Evolutionary conservation across 1,140 invertebrate species (phyloP), one percentile per base, ranked within the genome.

Genomic region (Aphis gossypii): DNA sequence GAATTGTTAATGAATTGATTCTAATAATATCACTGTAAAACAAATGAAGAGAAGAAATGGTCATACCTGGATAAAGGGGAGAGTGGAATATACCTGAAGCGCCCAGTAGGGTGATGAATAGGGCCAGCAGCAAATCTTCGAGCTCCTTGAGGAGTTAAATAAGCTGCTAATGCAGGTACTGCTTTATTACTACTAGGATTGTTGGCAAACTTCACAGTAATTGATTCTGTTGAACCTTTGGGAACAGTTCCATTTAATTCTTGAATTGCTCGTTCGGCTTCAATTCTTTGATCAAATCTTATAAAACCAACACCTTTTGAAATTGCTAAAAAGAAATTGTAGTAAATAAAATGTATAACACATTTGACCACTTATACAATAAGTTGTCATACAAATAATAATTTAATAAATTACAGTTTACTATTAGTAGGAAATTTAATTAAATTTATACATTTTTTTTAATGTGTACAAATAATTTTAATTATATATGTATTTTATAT

Each of bases 261-360:
- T 95, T 99, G 98, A 94, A 99, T 99, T 60, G 99, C 99, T 86
- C 98, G 96, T 95, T 99, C 99, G 6, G 99, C 99, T 96, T 99
- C 99, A 94, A 98, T 96, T 94, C 99, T 97, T 95, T 99, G 98
- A 96, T 99, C 99, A 96, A 99, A 99, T 94, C 99, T 97, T 95
- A 99, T 99, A 96, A 99, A 99, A 90, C 99, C 99, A 94, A 99
- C 99, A 94, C 99, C 99, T 96, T 99, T 99, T 93, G 99, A 99
- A 94, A 99, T 96, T 95, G 99, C 99, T 98, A 96, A 60, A 91
- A 94, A 44, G 30, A 91, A 95, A 84, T 92, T 44, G 60, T 90
- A 90, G 89, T 90, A 90, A 90, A 60, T 68, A 44, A 60, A 90
- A 90, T 68, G 89, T 90, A 68, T 68, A 90, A 44, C 35, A 90